Evolutionary conservation across 2,797 vertebrate genomes (phyloP), one percentile per base, ranked within the genome.

Genomic region (Apogon talboti): DNA sequence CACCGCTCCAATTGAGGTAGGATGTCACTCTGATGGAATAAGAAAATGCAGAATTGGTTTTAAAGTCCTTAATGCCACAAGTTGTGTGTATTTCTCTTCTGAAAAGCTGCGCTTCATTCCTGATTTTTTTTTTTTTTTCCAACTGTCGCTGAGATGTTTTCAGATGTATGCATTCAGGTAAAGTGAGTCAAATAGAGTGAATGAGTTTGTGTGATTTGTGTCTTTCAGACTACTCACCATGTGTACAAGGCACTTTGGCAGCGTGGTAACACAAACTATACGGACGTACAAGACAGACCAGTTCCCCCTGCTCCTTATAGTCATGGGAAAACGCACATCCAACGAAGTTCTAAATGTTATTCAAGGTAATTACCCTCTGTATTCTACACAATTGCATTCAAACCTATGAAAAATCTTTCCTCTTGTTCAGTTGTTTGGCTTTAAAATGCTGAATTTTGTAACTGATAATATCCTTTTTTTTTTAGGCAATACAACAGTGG

Each of bases 291-390:
- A 98, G 91, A 98, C 96, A 58, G 98, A 99, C 92, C 97, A 99
- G 81, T 99, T 99, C 91, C 98, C 98, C 67, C 95, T 99, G 83
- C 96, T 99, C 75, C 95, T 99, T 65, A 95, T 98, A 84, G 97
- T 99, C 83, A 99, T 98, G 97, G 98, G 98, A 55, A 99, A 99
- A 83, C 92, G 98, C 87, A 98, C 97, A 16, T 98, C 98, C 70
- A 99, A 99, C 38, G 98, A 99, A 94, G 98, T 99, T 74, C 92
- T 99, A 94, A 97, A 99, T 90, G 97, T 99, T 90, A 99, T 99
- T 92, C 97, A 99, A 98, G 98, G 98, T 99, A 95, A 81, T 47
- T 42, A n/a, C 1, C 14, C 24, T 21, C 28, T 6, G n/a, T 14
- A 43, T 43, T 1, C 37, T n/a, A 30, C 7, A 8, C 7, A 30